Conservation (phyloP, 2,113 vertebrate species). For the Ammodytes marinus region DNA sequence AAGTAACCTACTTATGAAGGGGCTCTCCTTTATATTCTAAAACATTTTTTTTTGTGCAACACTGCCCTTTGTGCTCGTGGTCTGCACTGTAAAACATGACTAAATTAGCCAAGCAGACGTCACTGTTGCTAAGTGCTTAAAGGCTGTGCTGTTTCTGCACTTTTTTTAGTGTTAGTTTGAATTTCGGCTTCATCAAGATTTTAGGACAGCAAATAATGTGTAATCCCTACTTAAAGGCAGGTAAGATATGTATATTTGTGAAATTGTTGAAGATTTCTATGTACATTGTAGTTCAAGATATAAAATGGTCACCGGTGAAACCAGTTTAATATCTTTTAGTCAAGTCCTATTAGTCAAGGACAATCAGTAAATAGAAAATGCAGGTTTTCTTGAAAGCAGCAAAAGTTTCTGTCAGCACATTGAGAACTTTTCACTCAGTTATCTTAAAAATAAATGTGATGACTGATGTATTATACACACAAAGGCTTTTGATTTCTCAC, state of each 20-base stretch:
- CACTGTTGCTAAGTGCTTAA: slow-evolving; percentile 53
- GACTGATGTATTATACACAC: neutral
- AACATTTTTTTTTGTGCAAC: slow-evolving; percentile 61
- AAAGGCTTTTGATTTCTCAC: slow-evolving; percentile 14
- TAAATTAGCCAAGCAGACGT: slow-evolving; percentile 47
- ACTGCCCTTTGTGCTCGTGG: slow-evolving; percentile 50
- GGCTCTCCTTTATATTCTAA: slow-evolving; percentile 55
- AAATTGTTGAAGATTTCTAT: neutral
- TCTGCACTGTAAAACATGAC: slow-evolving; percentile 35
- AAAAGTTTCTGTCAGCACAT: neutral
- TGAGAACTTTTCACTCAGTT: neutral
- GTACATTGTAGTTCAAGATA: neutral
- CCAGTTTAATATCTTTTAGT: neutral
- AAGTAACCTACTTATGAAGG: slow-evolving; percentile 58
- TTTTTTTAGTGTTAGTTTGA: neutral
- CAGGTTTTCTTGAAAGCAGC: neutral
- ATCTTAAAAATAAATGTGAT: neutral
- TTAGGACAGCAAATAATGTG: no score
- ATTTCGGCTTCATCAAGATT: neutral
- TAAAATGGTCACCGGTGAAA: neutral
- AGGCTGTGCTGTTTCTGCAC: slow-evolving; percentile 10
- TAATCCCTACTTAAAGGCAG: neutral
- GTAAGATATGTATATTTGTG: neutral
- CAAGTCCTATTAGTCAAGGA: neutral
- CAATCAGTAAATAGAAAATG: neutral